Evolutionary conservation across 2,113 vertebrate genomes (phyloP).

Genomic region (Pandion haliaetus): DNA sequence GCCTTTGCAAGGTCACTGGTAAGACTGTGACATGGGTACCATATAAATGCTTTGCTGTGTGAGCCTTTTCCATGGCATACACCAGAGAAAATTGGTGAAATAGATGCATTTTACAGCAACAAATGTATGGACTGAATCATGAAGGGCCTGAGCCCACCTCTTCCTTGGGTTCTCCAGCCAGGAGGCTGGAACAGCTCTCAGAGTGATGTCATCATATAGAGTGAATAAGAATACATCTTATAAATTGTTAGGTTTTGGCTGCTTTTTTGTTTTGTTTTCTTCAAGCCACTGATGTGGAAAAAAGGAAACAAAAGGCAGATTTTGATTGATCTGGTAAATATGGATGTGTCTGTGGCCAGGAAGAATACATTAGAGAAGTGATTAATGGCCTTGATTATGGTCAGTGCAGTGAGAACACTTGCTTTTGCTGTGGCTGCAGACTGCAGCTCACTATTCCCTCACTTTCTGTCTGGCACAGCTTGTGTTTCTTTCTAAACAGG

Average conservation of each 20-base stretch:
- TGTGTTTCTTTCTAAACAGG: background rate
- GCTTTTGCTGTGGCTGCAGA: background rate
- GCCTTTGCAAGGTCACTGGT: background rate
- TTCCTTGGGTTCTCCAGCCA: background rate
- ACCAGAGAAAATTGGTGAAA: background rate
- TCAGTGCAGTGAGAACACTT: background rate
- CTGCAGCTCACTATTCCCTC: background rate
- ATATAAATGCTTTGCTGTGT: background rate
- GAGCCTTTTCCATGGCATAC: background rate
- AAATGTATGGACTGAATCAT: background rate
- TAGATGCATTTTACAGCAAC: background rate
- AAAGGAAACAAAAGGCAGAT: background rate
- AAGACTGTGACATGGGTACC: background rate
- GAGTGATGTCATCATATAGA: background rate
- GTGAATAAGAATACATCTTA: background rate
- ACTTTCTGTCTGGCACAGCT: background rate
- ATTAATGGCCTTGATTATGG: background rate
- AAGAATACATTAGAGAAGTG: background rate
- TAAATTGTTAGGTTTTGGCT: background rate
- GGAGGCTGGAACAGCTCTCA: background rate
- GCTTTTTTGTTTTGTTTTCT: background rate
- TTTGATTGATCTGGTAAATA: slow-evolving; percentile 29
- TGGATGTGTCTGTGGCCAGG: background rate
- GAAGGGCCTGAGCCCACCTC: background rate
- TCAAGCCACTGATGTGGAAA: background rate